Conservation (phyloP, 2,113 vertebrate species). For the Pachypanchax playfairii region DNA sequence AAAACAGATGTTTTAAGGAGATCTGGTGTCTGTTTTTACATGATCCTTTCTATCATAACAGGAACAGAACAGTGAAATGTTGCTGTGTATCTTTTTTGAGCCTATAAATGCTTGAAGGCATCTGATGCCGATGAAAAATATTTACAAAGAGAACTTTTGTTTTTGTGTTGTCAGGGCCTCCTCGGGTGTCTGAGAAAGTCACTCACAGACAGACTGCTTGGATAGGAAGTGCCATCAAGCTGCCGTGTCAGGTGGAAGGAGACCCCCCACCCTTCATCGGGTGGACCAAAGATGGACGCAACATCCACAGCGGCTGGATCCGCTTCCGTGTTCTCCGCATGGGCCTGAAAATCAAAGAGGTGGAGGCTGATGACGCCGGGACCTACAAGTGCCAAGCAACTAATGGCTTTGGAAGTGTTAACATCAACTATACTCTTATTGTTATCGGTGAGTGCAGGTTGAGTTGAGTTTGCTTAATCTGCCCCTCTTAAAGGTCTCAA, state of each 20-base stretch:
- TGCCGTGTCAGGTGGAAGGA: conserved; percentile 93
- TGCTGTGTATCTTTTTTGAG: no score
- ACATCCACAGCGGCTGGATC: conserved; percentile 94
- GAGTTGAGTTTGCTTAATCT: conserved; percentile 10
- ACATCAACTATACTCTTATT: conserved; percentile 97
- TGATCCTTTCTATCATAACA: no score
- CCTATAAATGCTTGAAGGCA: no score
- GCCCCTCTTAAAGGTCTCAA: conserved; percentile 3
- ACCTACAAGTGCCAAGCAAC: conserved; percentile 97
- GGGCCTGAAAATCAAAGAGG: conserved; percentile 93
- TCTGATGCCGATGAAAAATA: no score
- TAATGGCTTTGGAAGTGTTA: conserved; percentile 96
- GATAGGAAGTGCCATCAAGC: conserved; percentile 90
- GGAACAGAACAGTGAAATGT: no score
- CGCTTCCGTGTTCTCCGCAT: conserved; percentile 91
- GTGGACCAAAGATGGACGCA: conserved; percentile 97
- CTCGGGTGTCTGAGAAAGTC: conserved; percentile 90
- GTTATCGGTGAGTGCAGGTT: conserved; percentile 87
- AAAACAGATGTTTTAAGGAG: no score
- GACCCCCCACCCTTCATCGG: conserved; percentile 95
- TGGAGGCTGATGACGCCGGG: conserved; percentile 91
- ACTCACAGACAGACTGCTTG: conserved; percentile 87
- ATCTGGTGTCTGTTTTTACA: no score
- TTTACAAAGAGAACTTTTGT: neutral
- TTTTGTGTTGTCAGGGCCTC: conserved; percentile 83